Conservation (phyloP, 1,140 invertebrate species). For the Charaxes varanes region DNA sequence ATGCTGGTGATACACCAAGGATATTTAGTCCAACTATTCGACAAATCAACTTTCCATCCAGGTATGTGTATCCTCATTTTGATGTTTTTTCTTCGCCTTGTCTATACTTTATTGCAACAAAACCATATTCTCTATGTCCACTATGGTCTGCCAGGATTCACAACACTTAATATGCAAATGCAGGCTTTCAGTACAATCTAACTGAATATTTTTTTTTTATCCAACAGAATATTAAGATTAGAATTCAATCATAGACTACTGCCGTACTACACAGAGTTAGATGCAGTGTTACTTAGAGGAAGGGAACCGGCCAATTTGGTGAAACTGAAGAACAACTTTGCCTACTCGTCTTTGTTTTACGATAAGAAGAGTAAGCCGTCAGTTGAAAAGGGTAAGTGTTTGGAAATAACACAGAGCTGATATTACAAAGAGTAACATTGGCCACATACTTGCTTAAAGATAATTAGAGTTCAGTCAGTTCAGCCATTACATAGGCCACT, state of each 20-base stretch:
- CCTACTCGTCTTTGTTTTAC: constrained; percentile 41
- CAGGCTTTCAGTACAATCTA: background rate
- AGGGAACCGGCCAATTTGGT: constrained; percentile 35
- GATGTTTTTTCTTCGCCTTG: background rate
- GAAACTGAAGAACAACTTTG: constrained; percentile 41
- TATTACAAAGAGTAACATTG: no score
- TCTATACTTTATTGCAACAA: constrained; percentile 1
- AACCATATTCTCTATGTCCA: no score
- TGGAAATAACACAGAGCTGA: no score
- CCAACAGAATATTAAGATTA: constrained; percentile 80
- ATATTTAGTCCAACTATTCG: constrained; percentile 85
- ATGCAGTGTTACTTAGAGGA: constrained; percentile 86
- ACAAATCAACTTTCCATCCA: constrained; percentile 77
- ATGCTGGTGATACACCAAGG: constrained; percentile 77
- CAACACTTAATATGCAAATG: no score
- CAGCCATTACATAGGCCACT: no score
- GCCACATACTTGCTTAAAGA: no score
- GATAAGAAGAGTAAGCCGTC: constrained; percentile 36
- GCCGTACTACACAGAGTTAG: constrained; percentile 92
- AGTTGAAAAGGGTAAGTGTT: constrained; percentile 49
- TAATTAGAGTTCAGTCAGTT: no score
- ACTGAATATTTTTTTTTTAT: constrained; percentile 11
- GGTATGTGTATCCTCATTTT: constrained; percentile 56
- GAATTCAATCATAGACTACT: constrained; percentile 89
- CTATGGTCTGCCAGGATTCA: no score